A percentile compares a stretch with the other conserved stretches of the same genome.
phyloP scores from a whole-genome alignment of 2,113 vertebrate genomes.

The Platysternon megacephalum region DNA sequence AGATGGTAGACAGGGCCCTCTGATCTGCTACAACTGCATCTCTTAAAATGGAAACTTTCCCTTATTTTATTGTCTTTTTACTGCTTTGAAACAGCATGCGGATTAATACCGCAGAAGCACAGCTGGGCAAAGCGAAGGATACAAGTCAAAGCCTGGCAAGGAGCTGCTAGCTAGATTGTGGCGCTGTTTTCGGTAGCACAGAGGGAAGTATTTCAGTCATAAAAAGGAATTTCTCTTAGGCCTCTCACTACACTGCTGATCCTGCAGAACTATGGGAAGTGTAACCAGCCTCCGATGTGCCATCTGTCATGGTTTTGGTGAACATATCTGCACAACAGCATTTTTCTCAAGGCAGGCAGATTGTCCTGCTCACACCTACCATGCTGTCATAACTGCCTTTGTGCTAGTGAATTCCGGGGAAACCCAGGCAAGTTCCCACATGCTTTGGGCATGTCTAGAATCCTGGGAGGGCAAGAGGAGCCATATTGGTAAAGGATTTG shows the following conservation, averaged over 20 bases:
- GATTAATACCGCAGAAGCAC: background rate
- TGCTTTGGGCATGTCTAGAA: accelerated
- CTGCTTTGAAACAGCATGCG: background rate
- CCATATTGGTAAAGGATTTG: background rate
- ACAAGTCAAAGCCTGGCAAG: background rate
- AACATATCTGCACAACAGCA: background rate
- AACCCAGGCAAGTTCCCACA: background rate
- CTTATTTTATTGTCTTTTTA: slow-evolving; percentile 9
- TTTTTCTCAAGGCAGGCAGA: background rate
- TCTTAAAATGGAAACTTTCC: slow-evolving; percentile 42
- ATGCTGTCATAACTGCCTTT: background rate
- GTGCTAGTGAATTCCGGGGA: background rate
- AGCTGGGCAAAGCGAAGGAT: background rate
- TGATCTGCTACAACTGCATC: background rate
- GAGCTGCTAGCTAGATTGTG: accelerated
- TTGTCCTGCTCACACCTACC: background rate
- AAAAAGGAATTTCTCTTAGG: background rate
- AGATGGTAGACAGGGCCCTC: slow-evolving; percentile 46
- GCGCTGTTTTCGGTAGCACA: background rate
- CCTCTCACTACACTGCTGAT: background rate
- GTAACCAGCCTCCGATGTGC: background rate
- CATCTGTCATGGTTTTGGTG: accelerated
- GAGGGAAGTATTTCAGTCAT: background rate
- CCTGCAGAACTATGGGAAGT: background rate
- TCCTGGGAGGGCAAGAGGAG: background rate